Conservation (phyloP, 2,888 invertebrate species). For the Andrena flavipes region DNA sequence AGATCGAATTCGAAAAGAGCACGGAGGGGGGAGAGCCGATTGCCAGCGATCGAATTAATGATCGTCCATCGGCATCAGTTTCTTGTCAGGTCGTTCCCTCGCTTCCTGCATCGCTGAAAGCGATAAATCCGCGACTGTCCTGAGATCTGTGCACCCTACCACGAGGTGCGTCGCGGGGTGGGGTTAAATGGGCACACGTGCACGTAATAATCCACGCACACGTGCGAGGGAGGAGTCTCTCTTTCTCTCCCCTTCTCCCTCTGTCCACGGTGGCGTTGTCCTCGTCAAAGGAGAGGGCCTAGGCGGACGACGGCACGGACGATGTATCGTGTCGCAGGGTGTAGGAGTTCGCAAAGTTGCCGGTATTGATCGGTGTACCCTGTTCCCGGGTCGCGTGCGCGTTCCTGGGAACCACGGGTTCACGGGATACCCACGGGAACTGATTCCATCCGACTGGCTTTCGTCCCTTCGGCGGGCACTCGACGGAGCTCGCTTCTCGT, state of each 20-base stretch:
- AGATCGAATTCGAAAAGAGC: constrained; percentile 8
- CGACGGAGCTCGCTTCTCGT: constrained; percentile 67
- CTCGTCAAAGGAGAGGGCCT: constrained; percentile 56
- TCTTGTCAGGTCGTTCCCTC: constrained; percentile 43
- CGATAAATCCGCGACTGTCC: constrained; percentile 73
- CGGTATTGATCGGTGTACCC: constrained; percentile 80
- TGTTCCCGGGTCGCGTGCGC: constrained; percentile 80
- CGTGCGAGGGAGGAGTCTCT: constrained; percentile 65
- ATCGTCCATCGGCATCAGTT: constrained; percentile 37
- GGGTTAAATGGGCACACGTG: constrained; percentile 72
- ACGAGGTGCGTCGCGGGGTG: constrained; percentile 37
- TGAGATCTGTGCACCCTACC: constrained; percentile 34
- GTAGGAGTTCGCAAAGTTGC: constrained; percentile 75
- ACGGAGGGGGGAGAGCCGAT: not conserved
- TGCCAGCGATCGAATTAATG: constrained; percentile 20
- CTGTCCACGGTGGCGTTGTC: constrained; percentile 2
- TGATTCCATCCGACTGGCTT: constrained; percentile 68
- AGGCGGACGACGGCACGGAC: constrained; percentile 52
- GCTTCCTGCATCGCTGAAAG: constrained; percentile 53
- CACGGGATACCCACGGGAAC: constrained; percentile 82
- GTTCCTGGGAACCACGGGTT: constrained; percentile 81
- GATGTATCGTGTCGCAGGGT: constrained; percentile 65
- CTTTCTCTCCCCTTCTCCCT: not conserved
- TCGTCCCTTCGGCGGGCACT: constrained; percentile 61
- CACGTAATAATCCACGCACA: constrained; percentile 73